Percentiles rank a stretch among this genome's conserved stretches.
phyloP scores from a whole-genome alignment of 2,113 vertebrate genomes.

The Halcyon senegalensis region DNA sequence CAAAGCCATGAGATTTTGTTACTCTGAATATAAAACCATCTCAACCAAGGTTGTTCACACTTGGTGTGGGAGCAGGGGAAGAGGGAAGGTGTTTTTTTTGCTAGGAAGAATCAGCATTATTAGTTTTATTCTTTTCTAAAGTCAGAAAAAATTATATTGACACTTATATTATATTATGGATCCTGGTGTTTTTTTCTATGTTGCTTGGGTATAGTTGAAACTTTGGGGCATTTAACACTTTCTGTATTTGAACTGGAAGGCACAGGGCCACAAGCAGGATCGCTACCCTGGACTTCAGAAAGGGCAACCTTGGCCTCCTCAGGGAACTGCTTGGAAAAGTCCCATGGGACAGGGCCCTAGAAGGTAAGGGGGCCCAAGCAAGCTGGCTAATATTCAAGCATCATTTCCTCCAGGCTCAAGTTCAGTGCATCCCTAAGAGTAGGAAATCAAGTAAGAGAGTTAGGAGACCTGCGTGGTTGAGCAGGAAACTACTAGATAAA shows the following conservation, averaged over 20 bases:
- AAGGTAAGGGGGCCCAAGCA: no score
- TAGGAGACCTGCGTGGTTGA: no score
- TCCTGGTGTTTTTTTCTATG: background rate
- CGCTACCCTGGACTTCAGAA: no score
- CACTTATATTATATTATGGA: background rate
- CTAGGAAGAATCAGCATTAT: background rate
- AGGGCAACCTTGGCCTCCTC: no score
- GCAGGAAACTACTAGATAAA: no score
- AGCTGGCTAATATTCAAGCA: no score
- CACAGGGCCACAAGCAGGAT: no score
- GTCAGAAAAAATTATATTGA: background rate
- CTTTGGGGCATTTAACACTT: background rate
- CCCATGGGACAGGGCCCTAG: no score
- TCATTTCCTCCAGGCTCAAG: no score
- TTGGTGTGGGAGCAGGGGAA: background rate
- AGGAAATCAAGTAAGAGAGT: no score
- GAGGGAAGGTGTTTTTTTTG: background rate
- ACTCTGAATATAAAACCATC: background rate
- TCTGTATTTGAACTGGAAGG: background rate
- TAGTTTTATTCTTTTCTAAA: background rate
- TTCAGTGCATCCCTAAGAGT: no score
- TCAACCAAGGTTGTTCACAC: background rate
- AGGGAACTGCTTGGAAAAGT: no score
- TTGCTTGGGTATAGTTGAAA: background rate
- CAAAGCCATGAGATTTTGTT: background rate